Conservation (phyloP, 53 echinoderm and acorn worm species). For the Astropecten irregularis region DNA sequence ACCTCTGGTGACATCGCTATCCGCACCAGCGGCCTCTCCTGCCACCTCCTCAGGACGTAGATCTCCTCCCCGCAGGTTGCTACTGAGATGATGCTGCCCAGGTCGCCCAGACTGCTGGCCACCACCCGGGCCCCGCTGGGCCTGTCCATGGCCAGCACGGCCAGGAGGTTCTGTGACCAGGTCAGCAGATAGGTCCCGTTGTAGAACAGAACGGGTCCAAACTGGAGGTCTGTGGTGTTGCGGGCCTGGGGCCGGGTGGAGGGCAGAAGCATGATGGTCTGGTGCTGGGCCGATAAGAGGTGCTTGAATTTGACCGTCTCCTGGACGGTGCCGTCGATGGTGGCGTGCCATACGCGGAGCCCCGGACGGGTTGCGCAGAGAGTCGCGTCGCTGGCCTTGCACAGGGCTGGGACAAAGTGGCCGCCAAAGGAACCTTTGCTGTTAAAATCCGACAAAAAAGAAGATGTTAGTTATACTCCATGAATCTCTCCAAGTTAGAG, state of each 20-base stretch:
- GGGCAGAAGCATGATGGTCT: slow-evolving; percentile 67
- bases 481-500: not conserved
- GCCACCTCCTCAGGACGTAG: slow-evolving; percentile 72
- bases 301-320: slow-evolving; percentile 84
- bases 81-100: slow-evolving; percentile 75
- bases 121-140: slow-evolving; percentile 65
- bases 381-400: slow-evolving; percentile 84
- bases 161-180: slow-evolving; percentile 78
- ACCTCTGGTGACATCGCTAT: slow-evolving; percentile 73
- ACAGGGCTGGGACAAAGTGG: slow-evolving; percentile 76
- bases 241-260: slow-evolving; percentile 49
- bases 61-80: slow-evolving; percentile 84
- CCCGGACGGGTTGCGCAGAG: slow-evolving; percentile 82
- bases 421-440: slow-evolving; percentile 90
- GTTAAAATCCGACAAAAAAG: not conserved
- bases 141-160: slow-evolving; percentile 73
- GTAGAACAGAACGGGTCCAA: slow-evolving; percentile 73
- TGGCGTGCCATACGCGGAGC: slow-evolving; percentile 80
- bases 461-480: not conserved
- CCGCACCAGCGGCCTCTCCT: slow-evolving; percentile 70
- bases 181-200: slow-evolving; percentile 60
- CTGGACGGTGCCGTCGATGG: slow-evolving; percentile 69
- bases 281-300: slow-evolving; percentile 58
- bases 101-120: slow-evolving; percentile 71
- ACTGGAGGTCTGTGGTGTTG: slow-evolving; percentile 69